A percentile compares a stretch with the other conserved stretches of the same genome.
Evolutionary conservation across 2,888 invertebrate species (phyloP).

Genomic region (Scaptomyza polygonia): DNA sequence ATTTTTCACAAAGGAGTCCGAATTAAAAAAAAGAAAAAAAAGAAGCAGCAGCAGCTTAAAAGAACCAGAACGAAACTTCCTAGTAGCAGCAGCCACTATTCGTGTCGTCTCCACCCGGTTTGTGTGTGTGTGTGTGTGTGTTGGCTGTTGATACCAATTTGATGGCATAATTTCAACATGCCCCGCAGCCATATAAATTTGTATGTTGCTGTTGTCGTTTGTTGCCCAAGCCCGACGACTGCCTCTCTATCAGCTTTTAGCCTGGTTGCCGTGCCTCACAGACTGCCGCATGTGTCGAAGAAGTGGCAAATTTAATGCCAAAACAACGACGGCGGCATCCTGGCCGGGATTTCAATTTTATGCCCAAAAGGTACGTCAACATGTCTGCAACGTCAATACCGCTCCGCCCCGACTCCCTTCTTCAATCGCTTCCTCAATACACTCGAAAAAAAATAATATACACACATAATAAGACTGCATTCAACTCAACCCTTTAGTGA

Average conservation of each 20-base stretch:
- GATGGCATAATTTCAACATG: constrained; percentile 85
- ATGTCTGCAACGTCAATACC: constrained; percentile 49
- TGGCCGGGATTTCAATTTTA: constrained; percentile 78
- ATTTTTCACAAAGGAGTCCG: constrained; percentile 50
- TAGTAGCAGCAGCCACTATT: constrained; percentile 12
- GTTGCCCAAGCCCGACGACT: constrained; percentile 29
- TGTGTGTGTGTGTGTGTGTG: no score
- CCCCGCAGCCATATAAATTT: constrained; percentile 81
- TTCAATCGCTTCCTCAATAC: neutral
- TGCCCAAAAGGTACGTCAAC: constrained; percentile 80
- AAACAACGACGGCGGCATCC: constrained; percentile 69
- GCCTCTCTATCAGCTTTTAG: constrained; percentile 8
- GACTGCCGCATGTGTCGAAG: constrained; percentile 60
- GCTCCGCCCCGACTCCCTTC: neutral
- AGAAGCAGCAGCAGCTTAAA: constrained; percentile 10
- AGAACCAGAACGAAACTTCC: constrained; percentile 40
- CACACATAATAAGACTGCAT: no score
- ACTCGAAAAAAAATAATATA: no score
- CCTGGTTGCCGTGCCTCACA: constrained; percentile 1
- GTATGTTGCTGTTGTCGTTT: constrained; percentile 70
- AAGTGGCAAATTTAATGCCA: constrained; percentile 81
- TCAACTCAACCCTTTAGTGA: no score
- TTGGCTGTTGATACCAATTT: constrained; percentile 82
- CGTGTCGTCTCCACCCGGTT: constrained; percentile 38
- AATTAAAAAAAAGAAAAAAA: constrained; percentile 30